Conservation (phyloP, 2,797 vertebrate species). For the Oophaga sylvatica region DNA sequence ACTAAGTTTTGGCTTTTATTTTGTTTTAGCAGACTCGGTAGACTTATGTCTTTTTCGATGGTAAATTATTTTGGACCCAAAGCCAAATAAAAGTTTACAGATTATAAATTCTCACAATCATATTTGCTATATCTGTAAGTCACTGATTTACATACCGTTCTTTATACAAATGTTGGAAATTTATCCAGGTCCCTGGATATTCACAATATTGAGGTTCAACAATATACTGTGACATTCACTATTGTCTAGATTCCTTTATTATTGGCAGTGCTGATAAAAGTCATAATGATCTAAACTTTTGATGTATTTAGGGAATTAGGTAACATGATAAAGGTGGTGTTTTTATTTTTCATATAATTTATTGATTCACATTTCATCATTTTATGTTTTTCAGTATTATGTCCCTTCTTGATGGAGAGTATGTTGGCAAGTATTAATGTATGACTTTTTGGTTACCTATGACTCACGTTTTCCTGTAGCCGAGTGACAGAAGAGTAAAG, state of each 20-base stretch:
- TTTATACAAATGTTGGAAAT: not conserved
- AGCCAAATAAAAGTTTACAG: not conserved
- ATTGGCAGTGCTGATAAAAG: not conserved
- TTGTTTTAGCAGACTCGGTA: no score
- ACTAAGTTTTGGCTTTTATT: no score
- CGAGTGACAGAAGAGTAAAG: not conserved
- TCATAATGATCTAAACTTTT: not conserved
- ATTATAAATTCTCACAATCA: not conserved
- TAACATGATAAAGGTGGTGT: not conserved
- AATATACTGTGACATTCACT: not conserved
- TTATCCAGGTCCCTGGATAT: not conserved
- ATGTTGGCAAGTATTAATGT: constrained; percentile 1
- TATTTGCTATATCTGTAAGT: not conserved
- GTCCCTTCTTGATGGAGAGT: constrained; percentile 1
- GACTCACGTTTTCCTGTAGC: constrained; percentile 22
- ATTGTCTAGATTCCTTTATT: not conserved
- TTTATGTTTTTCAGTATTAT: not conserved
- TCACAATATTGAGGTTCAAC: not conserved
- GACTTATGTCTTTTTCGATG: no score
- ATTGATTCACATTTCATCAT: not conserved
- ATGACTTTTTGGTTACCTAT: constrained; percentile 29
- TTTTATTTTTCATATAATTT: not conserved
- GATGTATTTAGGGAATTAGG: constrained; percentile 3
- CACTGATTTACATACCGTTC: not conserved
- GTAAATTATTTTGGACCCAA: no score